Percentiles rank a stretch among this genome's conserved stretches.
These are phyloP conservation scores for Hydrozoanthus tunicans DNA, from an alignment of 64 coral and sea anemone genomes.

Conservation along the genomic window DNA sequence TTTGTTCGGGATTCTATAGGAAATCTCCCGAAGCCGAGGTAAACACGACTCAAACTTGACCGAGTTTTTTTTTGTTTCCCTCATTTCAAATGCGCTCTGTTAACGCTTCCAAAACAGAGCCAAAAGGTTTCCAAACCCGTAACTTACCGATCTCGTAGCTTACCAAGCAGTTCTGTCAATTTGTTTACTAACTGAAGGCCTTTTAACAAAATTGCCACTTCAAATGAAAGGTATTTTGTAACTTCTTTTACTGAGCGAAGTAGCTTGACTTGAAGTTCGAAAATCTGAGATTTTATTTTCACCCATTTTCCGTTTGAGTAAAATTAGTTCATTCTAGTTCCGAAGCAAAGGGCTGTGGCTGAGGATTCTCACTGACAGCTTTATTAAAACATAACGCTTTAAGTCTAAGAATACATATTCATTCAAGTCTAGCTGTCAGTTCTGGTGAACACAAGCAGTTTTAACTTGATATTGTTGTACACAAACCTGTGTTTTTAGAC, in stretches of 20 bases:
- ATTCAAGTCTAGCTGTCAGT: neutral
- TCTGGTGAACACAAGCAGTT: conserved; percentile 11
- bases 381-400: neutral
- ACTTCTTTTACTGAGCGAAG: neutral
- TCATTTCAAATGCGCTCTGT: neutral
- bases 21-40: neutral
- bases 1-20: neutral
- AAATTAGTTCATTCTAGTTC: neutral
- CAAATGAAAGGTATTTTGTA: neutral
- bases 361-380: neutral
- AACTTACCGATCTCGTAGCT: neutral
- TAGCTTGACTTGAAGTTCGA: neutral
- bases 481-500: neutral
- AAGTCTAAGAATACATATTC: neutral
- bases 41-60: neutral
- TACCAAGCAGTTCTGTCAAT: neutral
- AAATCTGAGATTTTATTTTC: neutral
- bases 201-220: conserved; percentile 38
- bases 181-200: conserved; percentile 27
- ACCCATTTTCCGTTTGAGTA: neutral
- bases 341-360: neutral
- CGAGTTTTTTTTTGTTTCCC: neutral
- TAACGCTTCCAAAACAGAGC: neutral
- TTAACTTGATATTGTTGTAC: neutral
- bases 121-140: neutral